Evolutionary conservation across 2,797 vertebrate species (phyloP).

Genomic region (Karalla daura): DNA sequence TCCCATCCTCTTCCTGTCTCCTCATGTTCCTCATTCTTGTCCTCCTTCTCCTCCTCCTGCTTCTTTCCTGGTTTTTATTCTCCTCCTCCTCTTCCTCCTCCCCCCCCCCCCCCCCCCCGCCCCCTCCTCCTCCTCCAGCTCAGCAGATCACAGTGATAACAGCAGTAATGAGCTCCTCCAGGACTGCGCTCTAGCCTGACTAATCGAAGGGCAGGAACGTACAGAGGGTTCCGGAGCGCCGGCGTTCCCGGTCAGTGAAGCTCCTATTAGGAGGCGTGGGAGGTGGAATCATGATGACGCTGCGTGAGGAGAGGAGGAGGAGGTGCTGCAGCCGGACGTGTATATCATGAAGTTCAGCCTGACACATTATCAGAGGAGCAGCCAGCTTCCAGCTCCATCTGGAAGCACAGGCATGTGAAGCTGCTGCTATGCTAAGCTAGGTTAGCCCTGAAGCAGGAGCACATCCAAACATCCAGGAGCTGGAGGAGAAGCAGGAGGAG

Average conservation of each 20-base stretch:
- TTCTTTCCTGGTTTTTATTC: too few species aligned
- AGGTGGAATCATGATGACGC: slow-evolving; percentile 32
- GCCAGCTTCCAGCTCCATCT: slow-evolving; percentile 26
- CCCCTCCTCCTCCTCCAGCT: slow-evolving; percentile 49
- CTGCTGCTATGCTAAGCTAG: slow-evolving; percentile 33
- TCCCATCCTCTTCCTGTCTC: too few species aligned
- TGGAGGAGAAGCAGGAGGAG: neutral
- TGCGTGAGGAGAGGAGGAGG: slow-evolving; percentile 23
- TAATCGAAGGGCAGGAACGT: slow-evolving; percentile 70
- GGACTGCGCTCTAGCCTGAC: slow-evolving; percentile 69
- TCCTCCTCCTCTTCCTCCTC: too few species aligned
- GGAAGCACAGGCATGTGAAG: slow-evolving; percentile 16
- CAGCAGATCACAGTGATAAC: slow-evolving; percentile 77
- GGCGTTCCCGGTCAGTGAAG: slow-evolving; percentile 16
- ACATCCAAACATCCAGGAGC: neutral
- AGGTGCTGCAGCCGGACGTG: neutral
- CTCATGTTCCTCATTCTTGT: too few species aligned
- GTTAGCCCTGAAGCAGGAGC: slow-evolving; percentile 12
- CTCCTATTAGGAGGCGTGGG: slow-evolving; percentile 48
- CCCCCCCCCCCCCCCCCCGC: slow-evolving; percentile 38
- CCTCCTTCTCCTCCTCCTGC: slow-evolving; percentile 34
- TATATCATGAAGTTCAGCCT: slow-evolving; percentile 38
- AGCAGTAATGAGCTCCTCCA: slow-evolving; percentile 80
- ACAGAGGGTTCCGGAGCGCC: slow-evolving; percentile 49
- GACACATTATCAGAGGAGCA: slow-evolving; percentile 40